A percentile compares a stretch with the other conserved stretches of the same genome.
Evolutionary conservation across 2,888 invertebrate species (phyloP).

Genomic region (Brachypalpus laphriformis): DNA sequence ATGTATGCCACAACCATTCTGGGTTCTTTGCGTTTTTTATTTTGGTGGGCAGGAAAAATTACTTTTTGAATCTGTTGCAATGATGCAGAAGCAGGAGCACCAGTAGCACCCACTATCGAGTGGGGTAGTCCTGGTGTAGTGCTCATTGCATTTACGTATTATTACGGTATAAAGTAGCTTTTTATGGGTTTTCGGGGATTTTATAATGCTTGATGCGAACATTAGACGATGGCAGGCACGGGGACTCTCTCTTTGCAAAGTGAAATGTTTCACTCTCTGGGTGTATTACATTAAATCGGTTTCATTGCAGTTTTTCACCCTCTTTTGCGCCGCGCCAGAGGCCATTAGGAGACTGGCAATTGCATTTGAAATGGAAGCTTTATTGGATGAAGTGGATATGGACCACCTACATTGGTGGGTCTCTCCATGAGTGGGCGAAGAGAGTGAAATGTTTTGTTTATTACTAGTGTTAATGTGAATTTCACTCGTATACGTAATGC

Average conservation of each 20-base stretch:
- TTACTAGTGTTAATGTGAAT: slow-evolving; percentile 69
- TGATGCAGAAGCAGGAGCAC: slow-evolving; percentile 45
- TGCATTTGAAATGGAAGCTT: slow-evolving; percentile 68
- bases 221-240: slow-evolving; percentile 42
- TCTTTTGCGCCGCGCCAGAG: slow-evolving; percentile 34
- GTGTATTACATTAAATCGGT: slow-evolving; percentile 70
- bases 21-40: background rate
- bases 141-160: slow-evolving; percentile 71
- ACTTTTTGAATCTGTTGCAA: slow-evolving; percentile 61
- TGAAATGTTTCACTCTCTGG: slow-evolving; percentile 68
- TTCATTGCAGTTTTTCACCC: slow-evolving; percentile 69
- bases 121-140: slow-evolving; percentile 21
- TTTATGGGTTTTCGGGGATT: slow-evolving; percentile 72
- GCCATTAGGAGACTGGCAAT: slow-evolving; percentile 70
- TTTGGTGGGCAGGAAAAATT: slow-evolving; percentile 46
- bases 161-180: slow-evolving; percentile 72
- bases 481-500: slow-evolving; percentile 58
- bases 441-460: slow-evolving; percentile 69
- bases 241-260: slow-evolving; percentile 29
- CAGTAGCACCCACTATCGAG: slow-evolving; percentile 30
- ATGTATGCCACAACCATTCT: background rate
- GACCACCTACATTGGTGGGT: slow-evolving; percentile 21
- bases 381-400: slow-evolving; percentile 44
- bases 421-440: slow-evolving; percentile 35
- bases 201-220: slow-evolving; percentile 72